phyloP scores from a whole-genome alignment of 2,888 invertebrate genomes.

The Mesoligia furuncula region DNA sequence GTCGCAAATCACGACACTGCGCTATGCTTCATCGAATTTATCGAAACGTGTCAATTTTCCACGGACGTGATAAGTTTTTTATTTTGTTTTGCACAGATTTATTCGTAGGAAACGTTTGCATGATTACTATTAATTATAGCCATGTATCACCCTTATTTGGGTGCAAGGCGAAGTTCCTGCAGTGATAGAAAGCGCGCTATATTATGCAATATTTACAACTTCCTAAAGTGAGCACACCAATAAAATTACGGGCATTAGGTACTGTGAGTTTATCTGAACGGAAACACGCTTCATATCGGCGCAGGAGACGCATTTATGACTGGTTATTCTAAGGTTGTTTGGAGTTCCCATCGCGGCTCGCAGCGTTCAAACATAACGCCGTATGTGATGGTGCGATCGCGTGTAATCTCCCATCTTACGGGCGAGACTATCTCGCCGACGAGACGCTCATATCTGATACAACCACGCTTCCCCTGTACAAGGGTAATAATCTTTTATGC shows the following conservation, averaged over 20 bases:
- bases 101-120: slow-evolving; percentile 62
- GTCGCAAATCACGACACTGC: slow-evolving; percentile 76
- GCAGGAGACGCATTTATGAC: slow-evolving; percentile 78
- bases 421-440: slow-evolving; percentile 64
- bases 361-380: slow-evolving; percentile 72
- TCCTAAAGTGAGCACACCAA: slow-evolving; percentile 72
- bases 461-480: slow-evolving; percentile 71
- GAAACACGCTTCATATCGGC: slow-evolving; percentile 75
- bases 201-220: slow-evolving; percentile 71
- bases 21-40: slow-evolving; percentile 46
- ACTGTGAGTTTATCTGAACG: slow-evolving; percentile 75
- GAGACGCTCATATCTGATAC: slow-evolving; percentile 74
- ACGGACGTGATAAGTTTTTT: slow-evolving; percentile 56
- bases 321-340: slow-evolving; percentile 78
- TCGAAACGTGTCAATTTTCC: slow-evolving; percentile 53
- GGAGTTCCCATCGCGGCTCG: slow-evolving; percentile 77
- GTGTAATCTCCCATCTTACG: slow-evolving; percentile 67
- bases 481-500: slow-evolving; percentile 78
- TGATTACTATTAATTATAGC: slow-evolving; percentile 29
- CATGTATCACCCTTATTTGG: slow-evolving; percentile 40
- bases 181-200: slow-evolving; percentile 54
- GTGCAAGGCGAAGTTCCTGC: slow-evolving; percentile 1
- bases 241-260: slow-evolving; percentile 73
- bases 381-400: slow-evolving; percentile 72
- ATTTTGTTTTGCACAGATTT: slow-evolving; percentile 63